phyloP scores from a whole-genome alignment of 2,888 invertebrate species.

The Osedax frankpressi region DNA sequence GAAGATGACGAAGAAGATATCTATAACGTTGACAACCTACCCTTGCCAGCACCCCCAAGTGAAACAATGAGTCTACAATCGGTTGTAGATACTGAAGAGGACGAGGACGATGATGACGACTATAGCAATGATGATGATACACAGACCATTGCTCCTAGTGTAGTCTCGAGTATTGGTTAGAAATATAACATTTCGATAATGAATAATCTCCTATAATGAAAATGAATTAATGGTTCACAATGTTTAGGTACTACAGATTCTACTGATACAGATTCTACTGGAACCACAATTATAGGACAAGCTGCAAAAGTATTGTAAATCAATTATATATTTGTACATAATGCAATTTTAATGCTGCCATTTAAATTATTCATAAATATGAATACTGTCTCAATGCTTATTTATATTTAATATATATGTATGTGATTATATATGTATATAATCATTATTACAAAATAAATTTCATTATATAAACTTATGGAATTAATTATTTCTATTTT shows the following conservation, averaged over 20 bases:
- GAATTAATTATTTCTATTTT: too few species aligned
- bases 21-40: neutral
- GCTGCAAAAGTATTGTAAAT: neutral
- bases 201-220: too few species aligned
- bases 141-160: neutral
- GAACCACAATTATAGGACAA: neutral
- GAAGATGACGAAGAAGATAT: neutral
- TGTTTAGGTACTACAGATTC: conserved; percentile 8
- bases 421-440: neutral
- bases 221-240: too few species aligned
- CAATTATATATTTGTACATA: neutral
- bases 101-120: neutral
- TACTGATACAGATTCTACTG: conserved; percentile 8
- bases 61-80: too few species aligned
- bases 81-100: neutral
- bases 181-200: too few species aligned
- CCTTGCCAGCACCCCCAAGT: neutral
- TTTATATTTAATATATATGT: neutral
- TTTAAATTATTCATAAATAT: neutral
- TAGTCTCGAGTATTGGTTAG: neutral
- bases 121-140: neutral
- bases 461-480: neutral
- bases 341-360: neutral
- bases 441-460: neutral
- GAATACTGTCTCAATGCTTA: neutral